Base-by-base conservation (phyloP, 2,797 vertebrate genomes). In the Lycodopsis pacificus region DNA sequence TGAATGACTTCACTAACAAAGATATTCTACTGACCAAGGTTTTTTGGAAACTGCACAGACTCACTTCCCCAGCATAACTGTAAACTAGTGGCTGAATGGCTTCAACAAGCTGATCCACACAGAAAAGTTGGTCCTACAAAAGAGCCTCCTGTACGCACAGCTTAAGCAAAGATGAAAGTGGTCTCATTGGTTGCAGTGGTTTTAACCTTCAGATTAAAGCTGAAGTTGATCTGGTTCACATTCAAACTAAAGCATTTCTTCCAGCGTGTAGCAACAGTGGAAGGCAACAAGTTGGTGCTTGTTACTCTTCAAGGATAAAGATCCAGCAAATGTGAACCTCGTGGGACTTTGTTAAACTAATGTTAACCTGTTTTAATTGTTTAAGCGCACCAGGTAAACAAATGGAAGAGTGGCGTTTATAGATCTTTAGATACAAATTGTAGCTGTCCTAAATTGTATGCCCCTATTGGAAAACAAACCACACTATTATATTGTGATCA, bases 1-100 rank as follows among this genome's bases (percentile, higher is more conserved):
- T 30, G 61, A 59, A 77, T 78, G 76, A 53, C 20, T 61, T 38
- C 27, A 38, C 14, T 71, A 38, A 77, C 71, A 53, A 59, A 59
- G 48, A 65, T 30, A 54, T 4, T 19, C 27, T 19, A 54, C 34
- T 59, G 58, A 74, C 46, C 36, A 74, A 62, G 77, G 25, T 75
- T 85, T 83, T 61, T 70, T 68, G 61, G 65, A 74, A 85, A 75
- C 36, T 25, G 3, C 25, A 46, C 36, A 74, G 25, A 53, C 46
- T 65, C 11, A 63, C 17, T 34, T 51, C 59, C 64, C 14, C 30
- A 12, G 34, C 22, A 17, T 25, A 25, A 38, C 2, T 10, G 44
- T 73, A 54, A 70, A 40, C 34, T 6, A 15, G 20, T 13, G 25
- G 27, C 38, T 73, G 62, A 76, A 74, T 67, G 4, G 22, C 61